These are phyloP conservation scores for Ganaspis brasiliensis DNA, from an alignment of 2,888 invertebrate species.

Conservation along the genomic window DNA sequence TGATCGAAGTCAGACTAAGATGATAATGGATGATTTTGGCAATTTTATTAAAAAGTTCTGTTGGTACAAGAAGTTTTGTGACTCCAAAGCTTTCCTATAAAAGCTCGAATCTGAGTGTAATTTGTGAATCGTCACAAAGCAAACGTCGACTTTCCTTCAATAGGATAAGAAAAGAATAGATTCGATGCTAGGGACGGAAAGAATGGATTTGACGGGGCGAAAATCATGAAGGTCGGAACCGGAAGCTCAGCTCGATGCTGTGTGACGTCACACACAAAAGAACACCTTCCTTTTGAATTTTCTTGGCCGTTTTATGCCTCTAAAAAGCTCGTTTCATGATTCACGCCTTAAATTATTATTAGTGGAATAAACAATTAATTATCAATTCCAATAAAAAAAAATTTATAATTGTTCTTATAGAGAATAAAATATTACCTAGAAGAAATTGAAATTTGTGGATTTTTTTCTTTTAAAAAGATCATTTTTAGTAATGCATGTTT, in stretches of 20 bases:
- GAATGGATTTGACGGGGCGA: constrained; percentile 75
- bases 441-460: no score
- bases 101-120: constrained; percentile 16
- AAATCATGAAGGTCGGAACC: constrained; percentile 74
- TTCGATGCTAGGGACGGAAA: constrained; percentile 57
- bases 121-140: constrained; percentile 42
- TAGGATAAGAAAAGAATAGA: constrained; percentile 52
- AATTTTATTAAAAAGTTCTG: not conserved
- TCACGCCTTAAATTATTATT: no score
- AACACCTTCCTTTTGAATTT: constrained; percentile 13
- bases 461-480: no score
- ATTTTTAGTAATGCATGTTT: no score
- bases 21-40: not conserved
- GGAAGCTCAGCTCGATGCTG: constrained; percentile 73
- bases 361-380: not conserved
- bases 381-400: not conserved
- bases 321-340: not conserved
- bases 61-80: not conserved
- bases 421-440: no score
- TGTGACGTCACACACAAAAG: constrained; percentile 60
- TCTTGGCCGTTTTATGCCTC: not conserved
- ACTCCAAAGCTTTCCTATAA: not conserved
- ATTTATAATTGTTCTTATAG: no score
- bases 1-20: no score
- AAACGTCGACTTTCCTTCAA: constrained; percentile 28